phyloP scores from a whole-genome alignment of 2,888 invertebrate genomes.

The Pseudanteris insignis region DNA sequence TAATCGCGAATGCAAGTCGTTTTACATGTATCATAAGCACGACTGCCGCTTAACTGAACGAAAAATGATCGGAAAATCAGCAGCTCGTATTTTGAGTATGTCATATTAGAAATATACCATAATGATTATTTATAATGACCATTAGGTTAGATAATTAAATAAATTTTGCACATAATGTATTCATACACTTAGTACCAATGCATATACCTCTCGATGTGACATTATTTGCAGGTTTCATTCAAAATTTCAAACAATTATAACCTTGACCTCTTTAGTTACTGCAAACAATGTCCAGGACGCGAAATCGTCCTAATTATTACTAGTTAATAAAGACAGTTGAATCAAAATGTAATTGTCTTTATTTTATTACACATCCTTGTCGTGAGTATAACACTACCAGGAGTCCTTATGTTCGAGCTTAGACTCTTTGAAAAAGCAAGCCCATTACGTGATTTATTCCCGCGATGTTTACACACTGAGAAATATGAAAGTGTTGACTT shows the following conservation, averaged over 20 bases:
- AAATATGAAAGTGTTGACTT: conserved; percentile 36
- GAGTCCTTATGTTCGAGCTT: too few species aligned
- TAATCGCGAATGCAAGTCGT: conserved; percentile 47
- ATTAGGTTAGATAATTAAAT: conserved; percentile 29
- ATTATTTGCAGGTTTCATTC: conserved; percentile 32
- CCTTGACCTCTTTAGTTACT: conserved; percentile 22
- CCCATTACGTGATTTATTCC: conserved; percentile 22
- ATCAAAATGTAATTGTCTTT: conserved; percentile 6
- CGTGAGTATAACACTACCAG: too few species aligned
- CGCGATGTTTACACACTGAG: conserved; percentile 25
- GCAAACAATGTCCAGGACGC: conserved; percentile 25
- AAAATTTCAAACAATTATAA: conserved; percentile 14
- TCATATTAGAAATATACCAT: conserved; percentile 29
- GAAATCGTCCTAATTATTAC: conserved; percentile 19
- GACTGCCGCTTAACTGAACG: conserved; percentile 1
- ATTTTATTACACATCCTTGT: neutral
- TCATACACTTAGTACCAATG: conserved; percentile 32
- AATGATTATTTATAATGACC: conserved; percentile 37
- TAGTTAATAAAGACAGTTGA: conserved; percentile 25
- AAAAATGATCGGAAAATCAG: too few species aligned
- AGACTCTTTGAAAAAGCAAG: too few species aligned
- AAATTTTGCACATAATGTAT: conserved; percentile 25
- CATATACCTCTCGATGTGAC: conserved; percentile 33
- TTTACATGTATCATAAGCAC: conserved; percentile 36
- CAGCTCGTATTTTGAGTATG: conserved; percentile 4